Base-by-base conservation (phyloP, 2,797 vertebrate species). In the Otolemur crassicaudatus region DNA sequence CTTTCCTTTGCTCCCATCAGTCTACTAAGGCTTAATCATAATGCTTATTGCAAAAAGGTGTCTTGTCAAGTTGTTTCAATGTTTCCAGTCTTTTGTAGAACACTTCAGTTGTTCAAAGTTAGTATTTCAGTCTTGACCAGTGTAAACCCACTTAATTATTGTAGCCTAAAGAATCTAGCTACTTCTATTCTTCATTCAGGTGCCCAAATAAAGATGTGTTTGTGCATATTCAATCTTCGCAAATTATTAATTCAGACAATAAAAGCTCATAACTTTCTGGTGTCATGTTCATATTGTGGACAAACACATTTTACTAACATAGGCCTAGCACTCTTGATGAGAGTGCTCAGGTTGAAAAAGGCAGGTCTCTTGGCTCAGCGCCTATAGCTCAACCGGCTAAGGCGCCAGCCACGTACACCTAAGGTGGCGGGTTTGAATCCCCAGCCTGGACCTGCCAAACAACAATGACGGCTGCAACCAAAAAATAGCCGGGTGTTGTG, bases 271-370 rank as follows among this genome's bases (percentile, higher is more conserved):
- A 13, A 20, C 75, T 75, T 69, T 72, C 60, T 87, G 73, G 46
- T 76, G 65, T 76, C 58, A 8, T 34, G 12, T 19, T 85, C 75
- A 91, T 27, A 29, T 37, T 37, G 58, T 75, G 34, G 90, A 37
- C 56, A 72, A 67, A 58, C 20, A 2, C n/a, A 40, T 69, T 81
- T 91, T 25, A 79, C 27, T 86, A 20, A 70, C 31, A 46, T 46
- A 46, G 65, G 79, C 53, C 58, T 79, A 2, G 31, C n/a, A 43
- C 67, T 67, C 53, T 83, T 14, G 75, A 53, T 67, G 81, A 69
- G 87, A 87, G 65, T 1, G 31, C 94, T 95, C 53, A 84, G 87
- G 63, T 77, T 79, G 84, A 83, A 69, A 73, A 75, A 61, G 63
- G 49, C 80, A 87, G 70, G 53, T 46, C 37, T 70, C 56, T 89